Conservation (phyloP, 2,797 vertebrate genomes). For the Spondyliosoma cantharus region DNA sequence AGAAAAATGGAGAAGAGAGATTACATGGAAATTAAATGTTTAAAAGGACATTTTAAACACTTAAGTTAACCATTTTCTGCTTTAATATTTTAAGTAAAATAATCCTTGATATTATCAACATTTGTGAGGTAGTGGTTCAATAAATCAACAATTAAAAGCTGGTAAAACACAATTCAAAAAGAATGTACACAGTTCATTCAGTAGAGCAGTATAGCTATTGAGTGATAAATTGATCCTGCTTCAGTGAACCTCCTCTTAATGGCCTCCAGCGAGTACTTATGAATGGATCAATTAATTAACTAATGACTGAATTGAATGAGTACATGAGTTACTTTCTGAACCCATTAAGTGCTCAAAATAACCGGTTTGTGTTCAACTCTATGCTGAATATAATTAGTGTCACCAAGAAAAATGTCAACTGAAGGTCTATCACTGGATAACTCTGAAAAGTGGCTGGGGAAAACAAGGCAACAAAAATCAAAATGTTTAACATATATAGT, state of each 20-base stretch:
- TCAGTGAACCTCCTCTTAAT: not conserved
- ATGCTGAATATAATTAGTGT: not conserved
- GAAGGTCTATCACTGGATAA: not conserved
- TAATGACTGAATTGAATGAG: constrained; percentile 10
- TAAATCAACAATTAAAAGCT: not conserved
- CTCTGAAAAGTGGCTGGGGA: not conserved
- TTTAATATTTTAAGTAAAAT: not conserved
- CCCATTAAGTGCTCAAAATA: not conserved
- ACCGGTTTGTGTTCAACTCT: not conserved
- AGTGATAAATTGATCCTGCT: not conserved
- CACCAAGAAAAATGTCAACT: not conserved
- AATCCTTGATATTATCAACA: not conserved
- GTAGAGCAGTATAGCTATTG: not conserved
- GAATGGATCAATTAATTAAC: not conserved
- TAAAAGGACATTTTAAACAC: not conserved
- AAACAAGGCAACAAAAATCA: not conserved
- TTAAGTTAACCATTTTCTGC: not conserved
- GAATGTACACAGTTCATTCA: not conserved
- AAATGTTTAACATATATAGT: not conserved
- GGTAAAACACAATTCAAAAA: not conserved
- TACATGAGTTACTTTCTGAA: not conserved
- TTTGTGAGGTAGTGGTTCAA: not conserved
- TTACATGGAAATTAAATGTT: constrained; percentile 1
- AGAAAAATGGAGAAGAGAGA: too few relatives aligned
- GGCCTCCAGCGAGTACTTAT: not conserved